Evolutionary conservation across 2,113 vertebrate genomes (phyloP).

Genomic region (Protobothrops mucrosquamatus): DNA sequence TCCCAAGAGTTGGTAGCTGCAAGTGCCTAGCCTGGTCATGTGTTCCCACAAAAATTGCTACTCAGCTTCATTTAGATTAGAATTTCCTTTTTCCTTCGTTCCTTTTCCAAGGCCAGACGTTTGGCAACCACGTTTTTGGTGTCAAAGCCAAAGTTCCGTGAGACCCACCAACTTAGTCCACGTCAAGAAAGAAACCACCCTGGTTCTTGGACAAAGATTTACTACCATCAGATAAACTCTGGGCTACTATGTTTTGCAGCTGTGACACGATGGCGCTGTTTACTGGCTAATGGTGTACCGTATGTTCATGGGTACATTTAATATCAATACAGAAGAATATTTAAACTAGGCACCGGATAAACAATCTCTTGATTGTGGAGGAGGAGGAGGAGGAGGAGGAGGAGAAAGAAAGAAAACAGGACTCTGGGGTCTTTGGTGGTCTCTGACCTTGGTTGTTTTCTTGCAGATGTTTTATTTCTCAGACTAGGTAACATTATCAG

Average conservation of each 20-base stretch:
- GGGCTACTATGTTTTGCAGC: neutral
- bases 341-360: neutral
- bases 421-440: no score
- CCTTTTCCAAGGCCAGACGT: neutral
- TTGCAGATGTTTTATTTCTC: no score
- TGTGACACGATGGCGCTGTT: fast-evolving
- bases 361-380: no score
- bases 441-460: no score
- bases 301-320: neutral
- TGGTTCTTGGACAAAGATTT: neutral
- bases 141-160: neutral
- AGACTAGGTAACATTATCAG: no score
- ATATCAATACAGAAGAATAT: neutral
- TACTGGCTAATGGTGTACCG: neutral
- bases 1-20: neutral
- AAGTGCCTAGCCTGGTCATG: neutral
- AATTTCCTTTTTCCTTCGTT: neutral
- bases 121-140: neutral
- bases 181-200: neutral
- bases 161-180: neutral
- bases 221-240: neutral
- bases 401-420: no score
- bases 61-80: neutral
- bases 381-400: no score
- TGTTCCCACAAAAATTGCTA: neutral